Evolutionary conservation across 2,797 vertebrate genomes (phyloP).

Genomic region (Amblyopsis hoosieri): DNA sequence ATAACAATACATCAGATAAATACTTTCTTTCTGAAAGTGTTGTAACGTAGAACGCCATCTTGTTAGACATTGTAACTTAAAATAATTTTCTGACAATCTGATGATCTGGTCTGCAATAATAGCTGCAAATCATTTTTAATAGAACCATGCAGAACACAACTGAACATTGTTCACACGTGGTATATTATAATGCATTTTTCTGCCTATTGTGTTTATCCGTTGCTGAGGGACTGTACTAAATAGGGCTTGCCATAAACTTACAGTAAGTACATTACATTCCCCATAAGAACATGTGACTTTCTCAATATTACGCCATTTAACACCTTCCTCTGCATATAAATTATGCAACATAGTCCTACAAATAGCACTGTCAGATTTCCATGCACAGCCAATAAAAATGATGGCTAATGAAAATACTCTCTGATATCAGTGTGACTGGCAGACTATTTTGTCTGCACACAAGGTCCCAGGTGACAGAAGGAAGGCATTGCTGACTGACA

Average conservation of each 20-base stretch:
- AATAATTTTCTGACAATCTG: too few species aligned
- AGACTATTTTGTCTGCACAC: constrained; percentile 33
- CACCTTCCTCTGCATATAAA: constrained; percentile 53
- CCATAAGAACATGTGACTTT: constrained; percentile 49
- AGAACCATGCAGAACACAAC: too few species aligned
- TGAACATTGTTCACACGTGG: not conserved
- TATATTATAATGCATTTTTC: constrained; percentile 8
- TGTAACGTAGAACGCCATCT: too few species aligned
- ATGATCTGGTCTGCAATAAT: too few species aligned
- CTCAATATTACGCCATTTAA: constrained; percentile 60
- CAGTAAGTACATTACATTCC: constrained; percentile 22
- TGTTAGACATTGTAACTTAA: too few species aligned
- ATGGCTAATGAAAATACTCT: constrained; percentile 14
- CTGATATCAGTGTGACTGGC: constrained; percentile 19
- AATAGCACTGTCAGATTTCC: constrained; percentile 51
- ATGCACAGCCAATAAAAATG: constrained; percentile 13
- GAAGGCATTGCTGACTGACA: constrained; percentile 13
- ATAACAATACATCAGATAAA: too few species aligned
- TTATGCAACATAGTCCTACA: constrained; percentile 55
- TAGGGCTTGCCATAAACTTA: constrained; percentile 22
- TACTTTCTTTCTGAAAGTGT: too few species aligned
- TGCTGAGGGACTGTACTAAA: constrained; percentile 15
- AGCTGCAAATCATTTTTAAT: too few species aligned
- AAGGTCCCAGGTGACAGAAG: constrained; percentile 38
- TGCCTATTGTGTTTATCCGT: constrained; percentile 22